These are phyloP conservation scores for Aphidius gifuensis DNA, from an alignment of 1,140 invertebrate genomes.

Conservation along the genomic window DNA sequence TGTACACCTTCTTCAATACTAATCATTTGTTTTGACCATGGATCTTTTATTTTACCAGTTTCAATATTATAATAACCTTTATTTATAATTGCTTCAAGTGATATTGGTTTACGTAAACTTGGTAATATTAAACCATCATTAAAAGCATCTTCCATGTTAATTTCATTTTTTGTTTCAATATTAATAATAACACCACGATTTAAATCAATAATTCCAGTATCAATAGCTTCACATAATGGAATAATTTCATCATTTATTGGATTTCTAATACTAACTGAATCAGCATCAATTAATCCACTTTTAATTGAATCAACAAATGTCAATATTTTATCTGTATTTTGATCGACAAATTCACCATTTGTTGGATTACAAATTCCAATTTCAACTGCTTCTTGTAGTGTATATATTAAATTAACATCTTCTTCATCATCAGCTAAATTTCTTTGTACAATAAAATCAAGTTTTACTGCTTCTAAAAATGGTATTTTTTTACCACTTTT, in stretches of 20 bases:
- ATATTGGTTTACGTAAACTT: slow-evolving; percentile 67
- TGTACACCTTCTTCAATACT: slow-evolving; percentile 73
- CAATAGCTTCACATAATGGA: slow-evolving; percentile 71
- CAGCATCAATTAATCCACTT: slow-evolving; percentile 69
- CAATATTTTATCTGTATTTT: slow-evolving; percentile 60
- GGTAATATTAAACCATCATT: slow-evolving; percentile 66
- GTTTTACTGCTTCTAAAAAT: slow-evolving; percentile 80
- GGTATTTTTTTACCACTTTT: slow-evolving; percentile 75
- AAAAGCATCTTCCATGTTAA: slow-evolving; percentile 70
- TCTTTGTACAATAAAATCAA: slow-evolving; percentile 64
- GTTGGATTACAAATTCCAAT: slow-evolving; percentile 63
- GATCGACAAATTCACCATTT: slow-evolving; percentile 65
- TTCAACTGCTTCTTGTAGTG: slow-evolving; percentile 66
- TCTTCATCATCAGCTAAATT: slow-evolving; percentile 22
- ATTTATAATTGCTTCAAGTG: slow-evolving; percentile 70
- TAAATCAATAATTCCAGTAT: slow-evolving; percentile 74
- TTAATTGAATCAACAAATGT: slow-evolving; percentile 70
- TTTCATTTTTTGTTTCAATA: slow-evolving; percentile 64
- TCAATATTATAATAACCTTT: slow-evolving; percentile 70
- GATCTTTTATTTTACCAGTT: slow-evolving; percentile 70
- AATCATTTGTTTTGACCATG: slow-evolving; percentile 66
- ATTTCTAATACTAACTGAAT: slow-evolving; percentile 69
- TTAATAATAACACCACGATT: slow-evolving; percentile 69
- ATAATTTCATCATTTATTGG: slow-evolving; percentile 70
- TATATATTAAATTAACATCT: slow-evolving; percentile 50